These are phyloP conservation scores for Chelon labrosus DNA, from an alignment of 2,797 vertebrate species.

Conservation along the genomic window DNA sequence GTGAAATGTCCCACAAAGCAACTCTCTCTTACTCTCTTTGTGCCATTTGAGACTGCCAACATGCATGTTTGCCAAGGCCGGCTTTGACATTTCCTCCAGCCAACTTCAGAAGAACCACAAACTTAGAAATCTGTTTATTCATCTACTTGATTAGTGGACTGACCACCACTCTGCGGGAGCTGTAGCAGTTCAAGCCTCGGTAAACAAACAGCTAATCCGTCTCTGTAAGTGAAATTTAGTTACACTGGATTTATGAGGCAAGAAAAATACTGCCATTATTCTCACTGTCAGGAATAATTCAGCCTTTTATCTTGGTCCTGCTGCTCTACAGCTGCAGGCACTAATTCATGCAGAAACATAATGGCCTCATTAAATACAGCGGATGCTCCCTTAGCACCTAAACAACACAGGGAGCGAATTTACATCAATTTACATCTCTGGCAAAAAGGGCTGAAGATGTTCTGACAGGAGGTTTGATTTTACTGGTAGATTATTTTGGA, in stretches of 20 bases:
- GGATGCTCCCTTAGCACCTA: conserved; percentile 28
- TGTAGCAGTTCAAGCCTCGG: conserved; percentile 13
- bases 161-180: conserved; percentile 5
- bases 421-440: conserved; percentile 47
- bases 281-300: conserved; percentile 47
- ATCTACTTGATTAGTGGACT: conserved; percentile 7
- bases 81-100: conserved; percentile 7
- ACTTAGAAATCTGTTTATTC: conserved; percentile 15
- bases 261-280: conserved; percentile 47
- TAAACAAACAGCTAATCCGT: conserved; percentile 40
- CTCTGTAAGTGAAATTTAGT: conserved; percentile 37
- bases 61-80: not conserved
- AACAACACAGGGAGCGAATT: conserved; percentile 38
- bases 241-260: conserved; percentile 33
- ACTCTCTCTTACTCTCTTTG: not conserved
- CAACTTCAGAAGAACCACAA: conserved; percentile 14
- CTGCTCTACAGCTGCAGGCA: conserved; percentile 54
- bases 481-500: conserved; percentile 12
- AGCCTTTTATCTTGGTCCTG: conserved; percentile 36
- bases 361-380: conserved; percentile 42
- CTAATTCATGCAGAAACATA: conserved; percentile 54
- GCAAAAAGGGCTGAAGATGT: conserved; percentile 7
- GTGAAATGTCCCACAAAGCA: conserved; percentile 10
- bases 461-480: not conserved
- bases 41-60: not conserved